Percentiles rank a stretch among this genome's conserved stretches.
Conservation (phyloP, 1,140 invertebrate species). For the Theocolax elegans region DNA sequence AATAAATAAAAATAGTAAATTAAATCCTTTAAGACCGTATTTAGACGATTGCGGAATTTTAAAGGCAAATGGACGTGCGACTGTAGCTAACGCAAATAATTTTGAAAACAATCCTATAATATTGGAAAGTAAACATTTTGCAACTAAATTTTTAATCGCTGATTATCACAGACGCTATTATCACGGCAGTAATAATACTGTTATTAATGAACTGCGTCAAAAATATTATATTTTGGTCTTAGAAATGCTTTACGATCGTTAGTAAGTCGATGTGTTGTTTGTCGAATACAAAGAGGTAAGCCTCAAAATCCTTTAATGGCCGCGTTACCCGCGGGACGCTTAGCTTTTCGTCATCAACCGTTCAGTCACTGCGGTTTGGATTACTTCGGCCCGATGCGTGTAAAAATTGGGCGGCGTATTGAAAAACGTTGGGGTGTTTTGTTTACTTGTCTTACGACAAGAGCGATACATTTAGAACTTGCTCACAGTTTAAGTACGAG, state of each 20-base stretch:
- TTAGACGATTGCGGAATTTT: neutral
- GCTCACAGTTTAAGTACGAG: constrained; percentile 26
- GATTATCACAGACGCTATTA: constrained; percentile 35
- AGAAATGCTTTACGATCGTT: constrained; percentile 24
- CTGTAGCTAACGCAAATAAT: no score
- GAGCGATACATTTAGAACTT: constrained; percentile 65
- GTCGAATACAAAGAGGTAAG: neutral
- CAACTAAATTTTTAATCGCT: constrained; percentile 18
- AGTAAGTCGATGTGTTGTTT: neutral
- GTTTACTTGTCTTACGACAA: constrained; percentile 60
- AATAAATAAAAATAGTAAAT: neutral
- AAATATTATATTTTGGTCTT: constrained; percentile 44
- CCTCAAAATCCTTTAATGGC: neutral
- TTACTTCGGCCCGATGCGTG: constrained; percentile 52
- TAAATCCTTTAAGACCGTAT: neutral
- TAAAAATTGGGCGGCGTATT: constrained; percentile 45
- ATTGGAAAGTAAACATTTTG: constrained; percentile 9
- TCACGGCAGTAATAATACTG: constrained; percentile 43
- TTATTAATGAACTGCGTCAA: constrained; percentile 47
- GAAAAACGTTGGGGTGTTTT: constrained; percentile 58
- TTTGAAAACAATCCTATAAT: constrained; percentile 28
- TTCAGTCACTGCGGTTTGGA: constrained; percentile 53
- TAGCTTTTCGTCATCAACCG: constrained; percentile 37
- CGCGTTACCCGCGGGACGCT: constrained; percentile 5
- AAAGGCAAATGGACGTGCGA: neutral